Evolutionary conservation across 2,888 invertebrate species (phyloP).

Genomic region (Cheilosia urbana): DNA sequence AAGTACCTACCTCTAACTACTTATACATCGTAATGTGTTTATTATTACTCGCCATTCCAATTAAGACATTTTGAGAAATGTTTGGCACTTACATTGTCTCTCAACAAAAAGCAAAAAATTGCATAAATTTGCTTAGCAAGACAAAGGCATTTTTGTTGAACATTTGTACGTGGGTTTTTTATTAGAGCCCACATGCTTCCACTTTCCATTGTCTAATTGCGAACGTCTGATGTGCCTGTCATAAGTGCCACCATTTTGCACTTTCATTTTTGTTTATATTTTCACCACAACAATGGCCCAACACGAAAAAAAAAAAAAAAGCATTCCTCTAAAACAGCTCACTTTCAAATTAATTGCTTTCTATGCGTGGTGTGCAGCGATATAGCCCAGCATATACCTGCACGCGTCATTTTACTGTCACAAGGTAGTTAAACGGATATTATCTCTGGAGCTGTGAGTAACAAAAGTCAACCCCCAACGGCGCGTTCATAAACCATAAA

Average conservation of each 20-base stretch:
- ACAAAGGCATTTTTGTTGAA: background rate
- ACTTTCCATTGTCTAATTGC: constrained; percentile 55
- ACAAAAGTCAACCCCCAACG: constrained; percentile 4
- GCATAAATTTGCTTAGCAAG: background rate
- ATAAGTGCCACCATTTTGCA: constrained; percentile 45
- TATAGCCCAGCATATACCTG: background rate
- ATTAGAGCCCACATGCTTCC: constrained; percentile 2
- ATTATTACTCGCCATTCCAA: no score
- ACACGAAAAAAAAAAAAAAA: background rate
- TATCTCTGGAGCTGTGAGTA: background rate
- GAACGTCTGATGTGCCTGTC: background rate
- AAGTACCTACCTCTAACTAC: no score
- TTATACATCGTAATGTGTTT: no score
- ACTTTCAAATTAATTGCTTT: constrained; percentile 40
- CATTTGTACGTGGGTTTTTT: constrained; percentile 11
- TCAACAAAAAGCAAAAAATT: background rate
- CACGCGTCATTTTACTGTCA: background rate
- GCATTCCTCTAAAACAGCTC: constrained; percentile 14
- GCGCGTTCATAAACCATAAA: constrained; percentile 23
- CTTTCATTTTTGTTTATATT: constrained; percentile 59
- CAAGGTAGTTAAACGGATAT: background rate
- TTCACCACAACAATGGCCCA: constrained; percentile 52
- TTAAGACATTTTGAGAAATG: no score
- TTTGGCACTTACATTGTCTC: no score
- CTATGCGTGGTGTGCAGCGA: background rate